Evolutionary conservation across 1,140 invertebrate species (phyloP), one percentile per base, ranked within the genome.

Genomic region (Popillia japonica): DNA sequence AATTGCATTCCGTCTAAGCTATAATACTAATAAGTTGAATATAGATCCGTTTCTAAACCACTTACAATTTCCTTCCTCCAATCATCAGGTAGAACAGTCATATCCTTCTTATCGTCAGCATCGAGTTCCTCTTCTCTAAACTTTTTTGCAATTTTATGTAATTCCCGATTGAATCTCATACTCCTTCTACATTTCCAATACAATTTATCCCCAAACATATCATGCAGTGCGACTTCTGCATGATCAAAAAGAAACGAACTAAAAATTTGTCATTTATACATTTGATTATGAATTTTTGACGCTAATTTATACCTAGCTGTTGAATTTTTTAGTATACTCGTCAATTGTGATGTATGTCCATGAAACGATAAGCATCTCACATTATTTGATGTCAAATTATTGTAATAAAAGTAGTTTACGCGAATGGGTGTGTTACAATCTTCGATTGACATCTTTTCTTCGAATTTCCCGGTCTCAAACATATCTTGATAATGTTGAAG

Each of bases 131-230:
- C 83, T 72, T 84, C 83, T 64, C 96, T 90, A 86, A 94, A 99
- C 42, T 92, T 83, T 78, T 91, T 89, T 0, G 94, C 96, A 81
- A 93, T 90, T 82, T 90, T 73, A 68, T 91, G 86, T 2, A 99
- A 89, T 72, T 91, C 84, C 61, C 88, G 88, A 76, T 94, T 92
- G 87, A 98, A 99, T 81, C 94, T 90, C 95, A 99, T 98, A 84
- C 96, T 98, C 81, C 96, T 89, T 82, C 98, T 89, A 23, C 94
- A 95, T 79, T 88, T 87, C 97, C 98, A 99, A 87, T 96, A 99
- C 44, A 91, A 87, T 75, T 86, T 84, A 79, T 93, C 92, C 6
- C 97, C 97, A 88, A 95, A 99, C 42, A 87, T 86, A 85, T 97
- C 93, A 87, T 99, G 97, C 20, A 99, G 87, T 10, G 96, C 90